phyloP scores from a whole-genome alignment of 2,888 invertebrate species.

The Calameuta filiformis region DNA sequence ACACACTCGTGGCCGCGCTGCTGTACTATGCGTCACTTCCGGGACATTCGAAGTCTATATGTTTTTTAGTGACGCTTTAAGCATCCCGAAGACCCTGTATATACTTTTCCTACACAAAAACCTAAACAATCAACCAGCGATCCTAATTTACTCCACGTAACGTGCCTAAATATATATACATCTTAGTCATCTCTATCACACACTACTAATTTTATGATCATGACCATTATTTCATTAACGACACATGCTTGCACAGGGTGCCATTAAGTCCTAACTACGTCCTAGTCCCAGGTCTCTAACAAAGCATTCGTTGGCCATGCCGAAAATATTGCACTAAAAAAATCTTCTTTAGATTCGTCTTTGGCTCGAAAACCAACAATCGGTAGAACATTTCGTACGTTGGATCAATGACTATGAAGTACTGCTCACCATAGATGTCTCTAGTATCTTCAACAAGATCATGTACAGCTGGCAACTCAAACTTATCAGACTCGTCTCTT shows the following conservation, averaged over 20 bases:
- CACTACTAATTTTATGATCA: background rate
- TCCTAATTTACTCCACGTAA: background rate
- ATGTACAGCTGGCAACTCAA: background rate
- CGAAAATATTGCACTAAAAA: background rate
- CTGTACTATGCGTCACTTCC: background rate
- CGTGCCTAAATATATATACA: background rate
- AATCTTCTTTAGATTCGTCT: background rate
- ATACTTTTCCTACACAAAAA: background rate
- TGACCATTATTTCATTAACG: background rate
- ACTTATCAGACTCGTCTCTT: conserved; percentile 27
- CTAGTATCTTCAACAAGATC: background rate
- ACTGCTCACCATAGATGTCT: background rate
- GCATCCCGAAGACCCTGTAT: background rate
- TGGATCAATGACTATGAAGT: background rate
- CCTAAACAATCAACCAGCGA: background rate
- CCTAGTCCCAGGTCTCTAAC: background rate
- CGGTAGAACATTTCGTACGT: background rate
- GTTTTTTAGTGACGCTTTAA: background rate
- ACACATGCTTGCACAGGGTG: background rate
- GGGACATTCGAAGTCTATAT: background rate
- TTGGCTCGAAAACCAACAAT: background rate
- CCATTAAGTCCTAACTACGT: background rate
- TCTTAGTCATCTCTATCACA: background rate
- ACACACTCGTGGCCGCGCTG: background rate
- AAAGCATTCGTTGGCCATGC: background rate